Base-by-base conservation (phyloP, 2,797 vertebrate genomes). In the Anguilla megastoma region DNA sequence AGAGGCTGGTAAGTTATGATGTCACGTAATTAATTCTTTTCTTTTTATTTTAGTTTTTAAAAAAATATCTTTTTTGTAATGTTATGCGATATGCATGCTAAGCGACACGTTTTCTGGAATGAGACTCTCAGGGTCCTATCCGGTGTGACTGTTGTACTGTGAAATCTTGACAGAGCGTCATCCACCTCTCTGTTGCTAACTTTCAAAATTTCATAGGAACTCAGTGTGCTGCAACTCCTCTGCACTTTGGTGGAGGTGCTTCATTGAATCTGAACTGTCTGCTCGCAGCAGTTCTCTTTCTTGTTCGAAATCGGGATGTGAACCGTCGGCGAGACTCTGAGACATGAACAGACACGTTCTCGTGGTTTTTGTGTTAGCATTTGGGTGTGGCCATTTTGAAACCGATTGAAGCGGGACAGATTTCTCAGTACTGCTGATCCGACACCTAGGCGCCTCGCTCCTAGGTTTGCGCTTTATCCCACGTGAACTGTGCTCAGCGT, bases 381-480 rank as follows among this genome's bases (percentile, higher is more conserved):
- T 33, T 76, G 71, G 71, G 71, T 16, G 71, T 76, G 71, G 33
- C 16, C 71, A 18, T 4, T 36, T 76, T 76, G 10, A 16, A 76
- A 36, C 71, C 9, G 33, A 76, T 76, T 16, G 71, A 76, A 76
- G 41, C 16, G 33, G 27, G 12, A 12, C 30, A 76, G 71, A 36
- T 76, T 76, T 76, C 71, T 76, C 71, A 76, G 63, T n/a, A n/a
- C 12, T 76, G 71, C 33, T 36, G 71, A 69, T 69, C 63, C n/a
- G 63, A 69, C 63, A 6, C 6, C 63, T 27, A n/a, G 63, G 7
- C n/a, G n/a, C 4, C 18, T 24, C 60, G 0, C 60, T 63, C 18
- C 60, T 63, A 18, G 60, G 60, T 63, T 69, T 27, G 1, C 63
- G 2, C 63, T 69, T 14, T 27, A 69, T 69, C 63, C 63, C 5